Conservation (phyloP, 2,888 invertebrate genomes). For the Octodonta nipae region DNA sequence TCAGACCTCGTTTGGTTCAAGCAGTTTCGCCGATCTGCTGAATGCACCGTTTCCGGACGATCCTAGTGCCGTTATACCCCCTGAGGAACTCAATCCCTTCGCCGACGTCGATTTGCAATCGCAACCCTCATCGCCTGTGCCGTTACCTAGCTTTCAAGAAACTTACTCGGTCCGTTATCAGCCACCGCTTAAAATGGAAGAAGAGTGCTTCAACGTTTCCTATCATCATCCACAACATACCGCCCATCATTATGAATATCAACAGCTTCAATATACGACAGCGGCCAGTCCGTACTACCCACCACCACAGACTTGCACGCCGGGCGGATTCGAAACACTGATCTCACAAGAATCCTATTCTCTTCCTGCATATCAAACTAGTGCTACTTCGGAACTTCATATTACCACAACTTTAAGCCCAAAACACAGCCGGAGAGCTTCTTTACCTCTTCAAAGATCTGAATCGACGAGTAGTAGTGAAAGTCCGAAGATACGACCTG, state of each 20-base stretch:
- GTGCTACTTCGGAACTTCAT: constrained; percentile 53
- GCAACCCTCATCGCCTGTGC: constrained; percentile 36
- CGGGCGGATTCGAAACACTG: constrained; percentile 38
- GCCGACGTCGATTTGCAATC: constrained; percentile 47
- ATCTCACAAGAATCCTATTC: constrained; percentile 44
- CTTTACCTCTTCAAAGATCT: constrained; percentile 64
- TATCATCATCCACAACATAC: constrained; percentile 43
- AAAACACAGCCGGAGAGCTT: constrained; percentile 59
- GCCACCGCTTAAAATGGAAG: constrained; percentile 66
- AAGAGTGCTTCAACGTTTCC: constrained; percentile 62
- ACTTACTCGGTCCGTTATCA: constrained; percentile 65
- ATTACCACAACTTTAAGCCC: constrained; percentile 49
- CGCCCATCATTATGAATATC: constrained; percentile 47
- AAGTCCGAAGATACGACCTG: constrained; percentile 51
- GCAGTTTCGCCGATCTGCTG: constrained; percentile 64
- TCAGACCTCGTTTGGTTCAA: constrained; percentile 65
- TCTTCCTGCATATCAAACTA: constrained; percentile 39
- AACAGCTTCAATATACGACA: constrained; percentile 41
- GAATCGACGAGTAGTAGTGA: constrained; percentile 69
- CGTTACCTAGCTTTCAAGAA: constrained; percentile 76
- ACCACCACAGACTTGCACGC: constrained; percentile 40
- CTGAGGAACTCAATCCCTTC: constrained; percentile 63
- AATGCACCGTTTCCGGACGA: constrained; percentile 62
- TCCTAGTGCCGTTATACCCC: constrained; percentile 50
- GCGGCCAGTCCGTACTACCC: constrained; percentile 42